Conservation (phyloP, 2,113 vertebrate species). For the Tapirus terrestris region DNA sequence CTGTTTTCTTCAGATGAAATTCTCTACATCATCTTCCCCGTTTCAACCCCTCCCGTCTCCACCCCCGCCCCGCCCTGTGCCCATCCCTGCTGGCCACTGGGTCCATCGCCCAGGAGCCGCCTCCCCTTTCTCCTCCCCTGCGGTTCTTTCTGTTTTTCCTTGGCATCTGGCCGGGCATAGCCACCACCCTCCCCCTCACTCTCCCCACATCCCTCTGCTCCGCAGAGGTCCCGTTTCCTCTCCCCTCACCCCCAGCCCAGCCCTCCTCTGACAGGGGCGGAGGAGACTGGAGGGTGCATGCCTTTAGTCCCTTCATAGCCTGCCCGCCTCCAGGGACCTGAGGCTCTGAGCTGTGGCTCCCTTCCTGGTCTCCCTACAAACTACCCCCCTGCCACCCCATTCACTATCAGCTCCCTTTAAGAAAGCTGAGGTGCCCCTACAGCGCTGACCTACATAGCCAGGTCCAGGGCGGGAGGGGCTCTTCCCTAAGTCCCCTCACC, state of each 20-base stretch:
- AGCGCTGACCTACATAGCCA: slow-evolving; percentile 80
- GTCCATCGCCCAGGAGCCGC: slow-evolving; percentile 72
- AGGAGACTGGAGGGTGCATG: slow-evolving; percentile 51
- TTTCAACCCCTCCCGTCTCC: slow-evolving; percentile 60
- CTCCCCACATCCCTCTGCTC: slow-evolving; percentile 52
- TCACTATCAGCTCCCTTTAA: slow-evolving; percentile 13
- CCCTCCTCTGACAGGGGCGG: slow-evolving; percentile 11
- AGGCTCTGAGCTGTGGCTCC: neutral
- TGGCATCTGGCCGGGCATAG: slow-evolving; percentile 81
- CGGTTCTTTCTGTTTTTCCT: slow-evolving; percentile 75
- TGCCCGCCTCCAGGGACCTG: slow-evolving; percentile 24
- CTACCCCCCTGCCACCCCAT: slow-evolving; percentile 42
- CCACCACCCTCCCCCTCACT: slow-evolving; percentile 45
- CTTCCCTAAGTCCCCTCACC: slow-evolving; percentile 60
- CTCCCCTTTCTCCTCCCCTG: slow-evolving; percentile 82
- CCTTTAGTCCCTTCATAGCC: slow-evolving; percentile 63
- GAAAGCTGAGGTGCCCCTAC: slow-evolving; percentile 68
- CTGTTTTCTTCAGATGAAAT: slow-evolving; percentile 71
- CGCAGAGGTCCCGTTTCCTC: slow-evolving; percentile 45
- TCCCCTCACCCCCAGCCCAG: neutral
- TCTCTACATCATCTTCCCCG: slow-evolving; percentile 73
- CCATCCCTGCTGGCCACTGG: slow-evolving; percentile 76
- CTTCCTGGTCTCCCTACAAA: slow-evolving; percentile 11
- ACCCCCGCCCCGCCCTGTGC: slow-evolving; percentile 75
- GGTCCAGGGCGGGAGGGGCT: slow-evolving; percentile 68